These are phyloP conservation scores for Melikaiella ostensackeni DNA, from an alignment of 2,888 invertebrate species.

Conservation along the genomic window DNA sequence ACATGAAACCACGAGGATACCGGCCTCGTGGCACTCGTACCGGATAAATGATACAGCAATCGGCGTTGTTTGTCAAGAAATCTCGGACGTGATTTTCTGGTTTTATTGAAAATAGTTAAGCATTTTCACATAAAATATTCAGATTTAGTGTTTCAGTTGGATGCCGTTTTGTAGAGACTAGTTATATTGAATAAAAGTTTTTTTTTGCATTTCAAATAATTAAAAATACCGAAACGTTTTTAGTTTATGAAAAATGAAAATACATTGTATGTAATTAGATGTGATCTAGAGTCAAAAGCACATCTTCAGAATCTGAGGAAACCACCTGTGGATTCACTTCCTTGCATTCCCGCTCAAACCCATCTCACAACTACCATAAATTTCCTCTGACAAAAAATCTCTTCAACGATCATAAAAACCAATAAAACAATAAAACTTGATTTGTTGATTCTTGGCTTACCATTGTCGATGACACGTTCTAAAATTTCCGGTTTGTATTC, in stretches of 20 bases:
- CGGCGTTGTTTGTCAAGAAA: slow-evolving; percentile 12
- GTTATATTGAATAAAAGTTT: too few species aligned
- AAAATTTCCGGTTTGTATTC: slow-evolving; percentile 16
- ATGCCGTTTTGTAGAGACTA: too few species aligned
- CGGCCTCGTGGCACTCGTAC: slow-evolving; percentile 25
- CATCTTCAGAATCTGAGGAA: neutral
- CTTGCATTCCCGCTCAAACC: neutral
- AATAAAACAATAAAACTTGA: neutral
- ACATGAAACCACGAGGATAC: slow-evolving; percentile 34
- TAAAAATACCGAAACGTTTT: neutral
- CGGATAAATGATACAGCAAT: slow-evolving; percentile 32
- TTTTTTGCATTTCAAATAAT: neutral
- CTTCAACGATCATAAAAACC: neutral
- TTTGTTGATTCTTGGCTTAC: neutral
- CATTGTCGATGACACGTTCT: slow-evolving; percentile 32
- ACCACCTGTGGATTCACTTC: neutral
- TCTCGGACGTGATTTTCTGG: neutral
- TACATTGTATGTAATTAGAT: neutral
- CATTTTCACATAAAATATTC: too few species aligned
- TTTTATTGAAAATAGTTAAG: neutral
- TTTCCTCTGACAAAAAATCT: neutral
- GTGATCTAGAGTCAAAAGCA: neutral
- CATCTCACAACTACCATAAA: neutral
- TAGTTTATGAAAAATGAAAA: too few species aligned
- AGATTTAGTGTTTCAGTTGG: too few species aligned